Evolutionary conservation across 2,113 vertebrate species (phyloP).

Genomic region (Myiopsitta monachus): DNA sequence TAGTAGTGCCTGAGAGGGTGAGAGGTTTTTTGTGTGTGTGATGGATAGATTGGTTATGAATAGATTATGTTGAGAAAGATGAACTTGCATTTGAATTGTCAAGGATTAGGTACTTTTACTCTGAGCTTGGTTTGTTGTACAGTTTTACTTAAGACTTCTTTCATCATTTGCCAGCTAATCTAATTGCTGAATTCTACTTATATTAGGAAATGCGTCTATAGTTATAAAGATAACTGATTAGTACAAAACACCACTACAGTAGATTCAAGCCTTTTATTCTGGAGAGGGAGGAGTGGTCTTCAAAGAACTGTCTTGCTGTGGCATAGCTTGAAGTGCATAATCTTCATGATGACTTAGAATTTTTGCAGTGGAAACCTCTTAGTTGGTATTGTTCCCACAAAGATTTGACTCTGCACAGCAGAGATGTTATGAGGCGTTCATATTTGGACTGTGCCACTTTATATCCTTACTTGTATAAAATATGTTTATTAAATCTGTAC

Average conservation of each 20-base stretch:
- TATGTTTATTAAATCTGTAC: neutral
- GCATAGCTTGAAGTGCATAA: neutral
- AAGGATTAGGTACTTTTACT: neutral
- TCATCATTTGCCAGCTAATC: conserved; percentile 20
- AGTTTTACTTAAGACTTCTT: neutral
- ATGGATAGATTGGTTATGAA: neutral
- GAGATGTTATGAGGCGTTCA: neutral
- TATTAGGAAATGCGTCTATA: neutral
- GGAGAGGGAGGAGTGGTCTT: neutral
- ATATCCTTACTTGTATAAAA: neutral
- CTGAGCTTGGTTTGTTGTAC: neutral
- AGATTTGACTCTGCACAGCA: neutral
- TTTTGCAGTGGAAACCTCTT: neutral
- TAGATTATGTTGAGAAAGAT: neutral
- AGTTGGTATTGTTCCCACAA: neutral
- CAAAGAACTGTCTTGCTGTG: neutral
- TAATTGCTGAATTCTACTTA: neutral
- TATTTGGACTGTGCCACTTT: neutral
- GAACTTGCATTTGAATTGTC: neutral
- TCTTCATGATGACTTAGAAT: neutral
- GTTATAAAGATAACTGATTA: neutral
- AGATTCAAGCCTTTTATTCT: neutral
- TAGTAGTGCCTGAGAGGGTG: neutral
- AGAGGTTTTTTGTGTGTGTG: neutral
- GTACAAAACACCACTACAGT: neutral